A percentile compares a stretch with the other conserved stretches of the same genome.
phyloP scores from a whole-genome alignment of 2,113 vertebrate species.

The Pampusana beccarii region DNA sequence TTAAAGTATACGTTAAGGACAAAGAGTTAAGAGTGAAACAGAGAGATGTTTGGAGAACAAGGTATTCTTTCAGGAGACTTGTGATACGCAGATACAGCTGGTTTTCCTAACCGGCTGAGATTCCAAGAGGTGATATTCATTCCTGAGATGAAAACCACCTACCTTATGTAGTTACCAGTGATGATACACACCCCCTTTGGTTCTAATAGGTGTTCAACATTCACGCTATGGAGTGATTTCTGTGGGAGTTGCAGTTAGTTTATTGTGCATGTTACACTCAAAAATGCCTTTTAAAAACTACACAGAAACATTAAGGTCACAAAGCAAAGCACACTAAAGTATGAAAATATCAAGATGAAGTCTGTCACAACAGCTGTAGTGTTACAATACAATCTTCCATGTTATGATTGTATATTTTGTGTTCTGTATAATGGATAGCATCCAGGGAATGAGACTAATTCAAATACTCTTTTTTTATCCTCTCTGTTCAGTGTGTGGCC shows the following conservation, averaged over 20 bases:
- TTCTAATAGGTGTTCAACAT: background rate
- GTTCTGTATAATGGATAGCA: slow-evolving; percentile 56
- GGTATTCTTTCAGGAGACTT: background rate
- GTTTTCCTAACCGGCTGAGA: background rate
- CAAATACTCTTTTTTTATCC: slow-evolving; percentile 56
- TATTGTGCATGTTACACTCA: background rate
- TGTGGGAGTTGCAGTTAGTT: background rate
- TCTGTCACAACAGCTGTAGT: slow-evolving; percentile 61
- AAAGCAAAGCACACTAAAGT: slow-evolving; percentile 1
- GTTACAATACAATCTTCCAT: slow-evolving; percentile 61
- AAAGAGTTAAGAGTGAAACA: slow-evolving; percentile 1
- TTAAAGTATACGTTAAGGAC: background rate
- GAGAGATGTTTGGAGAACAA: background rate
- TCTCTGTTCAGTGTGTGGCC: slow-evolving; percentile 61
- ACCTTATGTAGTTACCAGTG: background rate
- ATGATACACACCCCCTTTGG: background rate
- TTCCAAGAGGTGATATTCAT: background rate
- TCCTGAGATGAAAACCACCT: background rate
- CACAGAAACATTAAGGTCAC: slow-evolving; percentile 43
- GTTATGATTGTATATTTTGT: slow-evolving; percentile 60
- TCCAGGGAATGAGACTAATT: slow-evolving; percentile 55
- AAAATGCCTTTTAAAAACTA: slow-evolving; percentile 19
- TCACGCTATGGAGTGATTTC: background rate
- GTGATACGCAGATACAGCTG: background rate
- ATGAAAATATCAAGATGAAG: slow-evolving; percentile 48